Percentiles rank a stretch among this genome's conserved stretches.
Conservation (phyloP, 2,113 vertebrate genomes). For the Morone chrysops region DNA sequence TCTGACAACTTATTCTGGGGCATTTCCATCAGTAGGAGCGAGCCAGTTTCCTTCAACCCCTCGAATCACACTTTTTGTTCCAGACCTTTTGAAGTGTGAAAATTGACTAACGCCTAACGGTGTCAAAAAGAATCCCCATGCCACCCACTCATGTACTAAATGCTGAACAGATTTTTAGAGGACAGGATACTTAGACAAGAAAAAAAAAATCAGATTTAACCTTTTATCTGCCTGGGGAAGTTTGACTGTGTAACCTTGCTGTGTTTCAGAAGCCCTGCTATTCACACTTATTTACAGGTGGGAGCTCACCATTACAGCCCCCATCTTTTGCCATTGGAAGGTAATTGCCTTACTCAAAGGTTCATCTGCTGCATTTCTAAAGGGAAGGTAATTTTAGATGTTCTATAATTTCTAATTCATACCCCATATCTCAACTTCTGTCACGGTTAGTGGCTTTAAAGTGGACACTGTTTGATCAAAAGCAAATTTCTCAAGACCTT, state of each 20-base stretch:
- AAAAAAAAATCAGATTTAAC: slow-evolving; percentile 33
- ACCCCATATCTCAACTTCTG: slow-evolving; percentile 1
- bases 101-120: slow-evolving; percentile 54
- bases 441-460: slow-evolving; percentile 14
- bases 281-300: slow-evolving; percentile 59
- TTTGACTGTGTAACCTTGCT: slow-evolving; percentile 4
- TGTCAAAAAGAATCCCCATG: slow-evolving; percentile 53
- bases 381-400: slow-evolving; percentile 27
- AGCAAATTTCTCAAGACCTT: neutral
- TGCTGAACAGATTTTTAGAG: slow-evolving; percentile 40
- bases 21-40: slow-evolving; percentile 39
- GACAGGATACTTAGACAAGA: neutral
- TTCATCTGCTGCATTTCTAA: slow-evolving; percentile 28
- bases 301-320: slow-evolving; percentile 39
- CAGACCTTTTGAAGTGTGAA: slow-evolving; percentile 73
- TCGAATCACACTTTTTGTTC: slow-evolving; percentile 49
- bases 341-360: slow-evolving; percentile 53
- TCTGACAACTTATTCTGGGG: slow-evolving; percentile 51
- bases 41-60: slow-evolving; percentile 26
- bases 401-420: slow-evolving; percentile 4
- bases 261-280: slow-evolving; percentile 23
- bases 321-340: neutral
- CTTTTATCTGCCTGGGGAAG: slow-evolving; percentile 37
- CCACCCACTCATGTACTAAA: slow-evolving; percentile 47
- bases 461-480: slow-evolving; percentile 4